Evolutionary conservation across 2,113 vertebrate genomes (phyloP), one percentile per base, ranked within the genome.

Genomic region (Cinclus cinclus): DNA sequence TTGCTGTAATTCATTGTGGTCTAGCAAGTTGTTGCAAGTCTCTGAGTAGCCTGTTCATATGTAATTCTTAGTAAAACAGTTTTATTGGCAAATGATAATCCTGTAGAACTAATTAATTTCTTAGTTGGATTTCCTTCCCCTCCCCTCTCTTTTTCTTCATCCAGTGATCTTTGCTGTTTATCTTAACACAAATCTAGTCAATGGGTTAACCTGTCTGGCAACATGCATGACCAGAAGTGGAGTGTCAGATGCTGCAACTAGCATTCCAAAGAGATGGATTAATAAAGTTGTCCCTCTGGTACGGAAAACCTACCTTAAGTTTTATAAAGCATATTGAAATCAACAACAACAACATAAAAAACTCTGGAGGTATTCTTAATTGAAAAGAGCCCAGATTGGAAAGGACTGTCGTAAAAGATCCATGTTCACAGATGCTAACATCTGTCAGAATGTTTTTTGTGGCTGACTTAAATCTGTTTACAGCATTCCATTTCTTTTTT

Each of bases 391-490:
- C 88, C 91, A 94, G 90, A 76, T 76, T 93, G 94, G 87, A 97
- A 96, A 96, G 92, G 77, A 91, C 46, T 87, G 39, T 94, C 90
- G 0, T 93, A 81, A 91, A 97, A 86, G 90, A 91, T 96, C 90
- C 89, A 46, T 87, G 92, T 90, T 97, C 95, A 94, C 96, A 96
- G 96, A 96, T 97, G 97, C 95, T 97, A 97, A 97, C 97, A 97
- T 97, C 96, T 97, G 96, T 97, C 95, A 94, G 95, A 96, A 82
- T 90, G 77, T 96, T 97, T 96, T 96, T 94, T 96, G 95, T 95
- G 97, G 94, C 95, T 67, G 91, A 89, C 89, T 96, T 96, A 82
- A 96, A 94, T 97, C 89, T 97, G 97, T 97, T 97, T 97, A 97
- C 92, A 96, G 91, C 97, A 97, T 97, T 96, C 97, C 97, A 95